phyloP scores from a whole-genome alignment of 1,140 invertebrate species.

The Magallana gigas region DNA sequence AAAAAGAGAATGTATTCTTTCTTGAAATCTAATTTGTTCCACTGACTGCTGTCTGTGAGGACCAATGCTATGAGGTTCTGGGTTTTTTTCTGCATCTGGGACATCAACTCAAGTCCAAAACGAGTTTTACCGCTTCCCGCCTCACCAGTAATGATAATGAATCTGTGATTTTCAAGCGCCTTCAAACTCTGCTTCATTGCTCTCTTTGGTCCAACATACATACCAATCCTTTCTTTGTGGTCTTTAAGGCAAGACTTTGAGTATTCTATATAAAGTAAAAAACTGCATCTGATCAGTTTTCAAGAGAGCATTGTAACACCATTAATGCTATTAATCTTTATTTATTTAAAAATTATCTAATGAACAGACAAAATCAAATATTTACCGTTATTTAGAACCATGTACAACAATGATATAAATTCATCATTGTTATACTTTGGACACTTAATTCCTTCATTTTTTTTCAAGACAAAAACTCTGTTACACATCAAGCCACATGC shows the following conservation, averaged over 20 bases:
- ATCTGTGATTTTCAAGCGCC: not conserved
- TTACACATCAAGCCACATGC: too few species aligned
- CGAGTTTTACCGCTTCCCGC: conserved; percentile 1
- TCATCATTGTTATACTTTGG: too few species aligned
- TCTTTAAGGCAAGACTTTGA: not conserved
- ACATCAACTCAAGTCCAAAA: conserved; percentile 4
- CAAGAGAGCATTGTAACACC: too few species aligned
- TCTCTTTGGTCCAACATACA: not conserved
- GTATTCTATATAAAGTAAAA: not conserved
- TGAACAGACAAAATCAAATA: too few species aligned
- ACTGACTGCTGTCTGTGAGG: not conserved
- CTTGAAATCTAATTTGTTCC: not conserved
- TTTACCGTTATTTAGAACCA: too few species aligned
- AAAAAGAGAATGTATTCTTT: not conserved
- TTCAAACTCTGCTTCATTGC: not conserved
- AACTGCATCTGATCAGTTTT: too few species aligned
- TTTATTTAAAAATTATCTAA: too few species aligned
- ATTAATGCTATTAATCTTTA: too few species aligned
- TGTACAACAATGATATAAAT: too few species aligned
- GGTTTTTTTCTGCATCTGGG: not conserved
- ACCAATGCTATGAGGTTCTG: not conserved
- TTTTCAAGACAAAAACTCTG: too few species aligned
- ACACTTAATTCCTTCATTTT: too few species aligned
- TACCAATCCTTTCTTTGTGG: not conserved
- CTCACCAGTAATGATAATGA: not conserved